Evolutionary conservation across 2,113 vertebrate genomes (phyloP), one percentile per base, ranked within the genome.

Genomic region (Epinephelus fuscoguttatus): DNA sequence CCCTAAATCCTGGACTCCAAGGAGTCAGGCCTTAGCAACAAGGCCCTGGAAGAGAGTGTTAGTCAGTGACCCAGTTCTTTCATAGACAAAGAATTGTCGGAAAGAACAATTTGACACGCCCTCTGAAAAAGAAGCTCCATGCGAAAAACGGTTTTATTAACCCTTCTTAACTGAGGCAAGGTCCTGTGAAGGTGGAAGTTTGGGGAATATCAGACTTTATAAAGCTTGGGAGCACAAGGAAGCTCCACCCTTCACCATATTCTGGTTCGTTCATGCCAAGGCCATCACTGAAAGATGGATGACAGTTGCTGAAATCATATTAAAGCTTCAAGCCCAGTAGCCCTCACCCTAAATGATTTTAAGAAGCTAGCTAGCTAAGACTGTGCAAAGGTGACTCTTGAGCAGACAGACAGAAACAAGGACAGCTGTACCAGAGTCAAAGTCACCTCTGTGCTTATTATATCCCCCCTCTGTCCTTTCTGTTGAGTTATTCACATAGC

Each of bases 21-120:
- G 87, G 81, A 85, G 63, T 74, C 27, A 40, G 84, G 82, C 77
- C 88, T 79, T 76, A 86, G 90, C 81, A 91, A 84, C 83, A 77
- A 78, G 72, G 60, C 84, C 57, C 70, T 64, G 80, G 77, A 88
- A 82, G 77, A 87, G 78, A 81, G 75, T 40, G 66, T 88, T 80
- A 83, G 73, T 83, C 77, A 69, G 81, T 93, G 94, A 94, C 94
- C 91, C 87, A 94, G 88, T 91, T 92, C 85, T 91, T 91, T 92
- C 90, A 91, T 52, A 30, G 74, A 73, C 62, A 86, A 90, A 87
- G 75, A 92, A 85, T 90, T 68, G 82, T 92, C 37, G 57, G 75
- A 85, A 87, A 87, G 80, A 89, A 78, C 89, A 76, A 90, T 91
- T 92, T 91, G 85, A 84, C 80, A 86, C 73, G 6, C 75, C 78